Evolutionary conservation across 2,113 vertebrate genomes (phyloP), one percentile per base, ranked within the genome.

Genomic region (Platysteira castanea): DNA sequence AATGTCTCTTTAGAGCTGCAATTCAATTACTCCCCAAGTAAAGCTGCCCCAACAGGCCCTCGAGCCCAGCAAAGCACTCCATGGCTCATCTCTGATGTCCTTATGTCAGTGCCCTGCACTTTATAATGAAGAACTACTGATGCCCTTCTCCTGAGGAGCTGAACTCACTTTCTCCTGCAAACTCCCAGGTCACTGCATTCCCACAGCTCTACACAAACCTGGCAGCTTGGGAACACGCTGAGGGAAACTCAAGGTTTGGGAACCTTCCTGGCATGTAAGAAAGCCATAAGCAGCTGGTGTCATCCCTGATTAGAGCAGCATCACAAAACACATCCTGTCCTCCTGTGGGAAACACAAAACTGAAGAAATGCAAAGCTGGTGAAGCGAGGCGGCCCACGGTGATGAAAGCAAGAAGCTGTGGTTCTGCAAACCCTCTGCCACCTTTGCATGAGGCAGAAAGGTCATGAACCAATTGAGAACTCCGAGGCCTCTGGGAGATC

Each of bases 1-100:
- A 87, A 92, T 14, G 49, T 94, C 83, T 96, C 91, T 59, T 91
- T 80, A 37, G 54, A 91, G 84, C 63, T 54, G 33, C 56, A 94
- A 86, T 50, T 68, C 73, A 69, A 91, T 89, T 96, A 70, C 37
- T 8, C 73, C 80, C 54, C 89, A 70, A 94, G 92, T 60, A 74
- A 84, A 96, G 63, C 84, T 49, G 80, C 31, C 80, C 91, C 63
- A 80, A 18, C 21, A 56, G 76, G 63, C 95, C 74, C 83, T 83
- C 1, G 76, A 82, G 69, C 54, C 64, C 78, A 74, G 89, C 50
- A 81, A 5, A 77, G 63, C 79, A n/a, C 79, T 88, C 68, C 44
- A 6, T 35, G 75, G 83, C 71, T 92, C 89, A 44, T 23, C 54
- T 46, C 59, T 67, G 64, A 61, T 70, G 39, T 11, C 57, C 41